Conservation (phyloP, 2,113 vertebrate species). For the Pteropus alecto region DNA sequence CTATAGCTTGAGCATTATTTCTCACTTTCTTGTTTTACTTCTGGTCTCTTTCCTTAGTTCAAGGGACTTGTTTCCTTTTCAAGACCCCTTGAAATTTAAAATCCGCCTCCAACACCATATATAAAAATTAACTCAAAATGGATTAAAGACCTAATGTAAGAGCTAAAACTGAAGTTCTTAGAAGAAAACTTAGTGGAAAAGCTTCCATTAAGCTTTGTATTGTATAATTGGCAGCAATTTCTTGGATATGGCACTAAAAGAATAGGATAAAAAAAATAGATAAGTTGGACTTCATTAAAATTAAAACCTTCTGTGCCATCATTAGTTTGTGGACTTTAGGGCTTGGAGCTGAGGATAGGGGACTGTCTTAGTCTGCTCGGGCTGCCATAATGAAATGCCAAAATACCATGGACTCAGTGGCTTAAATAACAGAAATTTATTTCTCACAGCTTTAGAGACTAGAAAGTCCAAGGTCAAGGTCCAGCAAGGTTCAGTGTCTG, state of each 20-base stretch:
- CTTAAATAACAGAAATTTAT: not conserved
- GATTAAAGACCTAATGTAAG: not conserved
- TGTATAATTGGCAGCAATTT: too few species aligned
- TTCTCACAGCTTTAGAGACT: not conserved
- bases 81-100: not conserved
- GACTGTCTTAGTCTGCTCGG: not conserved
- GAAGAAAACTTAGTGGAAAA: not conserved
- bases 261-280: not conserved
- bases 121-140: not conserved
- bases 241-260: too few species aligned
- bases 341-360: not conserved
- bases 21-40: not conserved
- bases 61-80: not conserved
- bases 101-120: not conserved
- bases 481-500: not conserved
- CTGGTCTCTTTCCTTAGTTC: not conserved
- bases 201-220: too few species aligned
- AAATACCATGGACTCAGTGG: not conserved
- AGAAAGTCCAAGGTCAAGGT: not conserved
- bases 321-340: not conserved
- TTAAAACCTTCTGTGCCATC: not conserved
- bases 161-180: not conserved
- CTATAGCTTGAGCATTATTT: not conserved
- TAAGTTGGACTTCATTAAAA: not conserved
- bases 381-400: not conserved